Evolutionary conservation across 2,113 vertebrate genomes (phyloP).

Genomic region (Myocastor coypus): DNA sequence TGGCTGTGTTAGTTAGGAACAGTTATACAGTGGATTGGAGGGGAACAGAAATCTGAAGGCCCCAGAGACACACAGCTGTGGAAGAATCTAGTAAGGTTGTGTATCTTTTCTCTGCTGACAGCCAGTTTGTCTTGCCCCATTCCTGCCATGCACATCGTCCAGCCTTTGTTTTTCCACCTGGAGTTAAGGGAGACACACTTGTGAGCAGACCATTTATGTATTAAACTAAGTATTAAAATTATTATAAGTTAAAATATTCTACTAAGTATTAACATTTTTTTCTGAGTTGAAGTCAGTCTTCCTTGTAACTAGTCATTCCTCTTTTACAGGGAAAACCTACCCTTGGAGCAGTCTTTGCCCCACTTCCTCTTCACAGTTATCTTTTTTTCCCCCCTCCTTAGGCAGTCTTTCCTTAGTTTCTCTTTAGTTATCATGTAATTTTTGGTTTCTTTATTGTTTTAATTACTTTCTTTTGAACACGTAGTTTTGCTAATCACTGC

Average conservation of each 20-base stretch:
- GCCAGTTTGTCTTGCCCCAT: not conserved
- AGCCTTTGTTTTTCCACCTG: not conserved
- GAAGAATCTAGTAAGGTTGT: slow-evolving; percentile 1
- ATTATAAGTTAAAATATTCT: no score
- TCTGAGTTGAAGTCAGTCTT: slow-evolving; percentile 11
- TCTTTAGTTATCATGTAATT: not conserved
- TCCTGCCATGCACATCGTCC: not conserved
- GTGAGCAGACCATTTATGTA: not conserved
- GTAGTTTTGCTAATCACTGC: slow-evolving; percentile 6
- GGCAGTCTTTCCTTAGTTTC: not conserved
- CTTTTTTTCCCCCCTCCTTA: no score
- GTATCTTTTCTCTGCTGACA: not conserved
- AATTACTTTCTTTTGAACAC: not conserved
- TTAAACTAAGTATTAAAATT: no score
- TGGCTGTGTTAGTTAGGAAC: not conserved
- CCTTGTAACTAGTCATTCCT: not conserved
- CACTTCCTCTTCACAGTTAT: not conserved
- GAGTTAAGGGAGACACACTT: slow-evolving; percentile 7
- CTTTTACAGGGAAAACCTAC: not conserved
- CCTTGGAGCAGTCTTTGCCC: not conserved
- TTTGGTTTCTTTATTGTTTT: slow-evolving; percentile 43
- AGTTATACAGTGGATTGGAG: not conserved
- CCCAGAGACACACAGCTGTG: not conserved
- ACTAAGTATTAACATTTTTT: slow-evolving; percentile 17
- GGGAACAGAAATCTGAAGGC: not conserved